Evolutionary conservation across 2,888 invertebrate genomes (phyloP).

Genomic region (Lochmaea capreae): DNA sequence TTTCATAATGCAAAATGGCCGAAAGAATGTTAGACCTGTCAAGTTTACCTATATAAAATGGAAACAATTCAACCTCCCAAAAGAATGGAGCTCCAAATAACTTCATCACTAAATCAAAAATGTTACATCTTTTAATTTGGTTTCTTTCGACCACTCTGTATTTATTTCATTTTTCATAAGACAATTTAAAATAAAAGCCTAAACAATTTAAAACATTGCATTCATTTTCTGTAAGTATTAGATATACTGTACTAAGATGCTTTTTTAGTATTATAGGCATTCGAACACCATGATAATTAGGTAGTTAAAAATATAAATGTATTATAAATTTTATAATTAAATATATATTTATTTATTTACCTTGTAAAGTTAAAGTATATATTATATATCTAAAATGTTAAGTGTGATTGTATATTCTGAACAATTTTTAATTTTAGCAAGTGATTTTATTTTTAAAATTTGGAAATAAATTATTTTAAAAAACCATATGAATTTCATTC

Average conservation of each 20-base stretch:
- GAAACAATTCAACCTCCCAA: no score
- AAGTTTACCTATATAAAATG: no score
- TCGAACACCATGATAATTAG: slow-evolving; percentile 19
- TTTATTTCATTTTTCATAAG: not conserved
- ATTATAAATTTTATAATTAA: slow-evolving; percentile 15
- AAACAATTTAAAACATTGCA: not conserved
- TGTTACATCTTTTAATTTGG: no score
- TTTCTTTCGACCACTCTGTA: not conserved
- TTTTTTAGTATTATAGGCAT: slow-evolving; percentile 25
- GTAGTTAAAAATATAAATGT: slow-evolving; percentile 9
- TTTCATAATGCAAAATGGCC: no score
- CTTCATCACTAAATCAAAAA: no score
- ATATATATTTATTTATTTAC: slow-evolving; percentile 30
- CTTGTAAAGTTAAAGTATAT: slow-evolving; percentile 10
- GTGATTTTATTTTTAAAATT: slow-evolving; percentile 19
- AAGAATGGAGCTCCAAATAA: no score
- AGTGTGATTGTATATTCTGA: slow-evolving; percentile 12
- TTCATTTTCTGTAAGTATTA: slow-evolving; percentile 4
- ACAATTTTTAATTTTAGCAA: slow-evolving; percentile 20
- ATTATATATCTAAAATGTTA: not conserved
- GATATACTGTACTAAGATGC: slow-evolving; percentile 11
- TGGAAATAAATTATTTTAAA: slow-evolving; percentile 22
- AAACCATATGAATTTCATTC: not conserved
- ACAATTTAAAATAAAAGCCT: not conserved
- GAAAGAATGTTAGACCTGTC: no score